Base-by-base conservation (phyloP, 2,888 invertebrate species). In the Nomada goodeniana region DNA sequence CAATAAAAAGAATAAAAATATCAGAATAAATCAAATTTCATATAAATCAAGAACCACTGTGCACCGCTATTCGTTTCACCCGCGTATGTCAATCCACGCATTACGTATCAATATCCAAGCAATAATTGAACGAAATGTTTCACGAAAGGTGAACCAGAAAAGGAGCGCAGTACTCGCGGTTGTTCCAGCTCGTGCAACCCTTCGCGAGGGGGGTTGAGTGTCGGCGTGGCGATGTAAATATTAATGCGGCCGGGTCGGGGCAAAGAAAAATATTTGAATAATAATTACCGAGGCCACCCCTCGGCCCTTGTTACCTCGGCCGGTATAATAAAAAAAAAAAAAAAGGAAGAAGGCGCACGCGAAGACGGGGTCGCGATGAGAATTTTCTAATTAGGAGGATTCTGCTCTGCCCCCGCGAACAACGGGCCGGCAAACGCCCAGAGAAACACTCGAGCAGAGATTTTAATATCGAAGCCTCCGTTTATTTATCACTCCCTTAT, bases 311-410 rank as follows among this genome's bases (percentile, higher is more conserved):
- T 87, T 88, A 79, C 23, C 15, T 23, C 83, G 81, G 79, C 79
- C 79, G 70, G 84, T 85, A 86, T 85, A 87, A 88, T 88, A 85
- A 88, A 87, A 86, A 88, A 44, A 50, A 23, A 23, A 26, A 26
- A 26, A 26, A 36, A 76, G 50, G 73, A 79, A 69, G 80, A 80
- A 71, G 72, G 77, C 80, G 85, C 73, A 77, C 82, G 87, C 85
- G 87, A 84, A 85, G 82, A 71, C 68, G 77, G 82, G 79, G 86
- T 83, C 75, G 89, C 82, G 78, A 90, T 87, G 89, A 90, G 92
- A 91, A 92, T 92, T 93, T 93, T 90, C 91, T 92, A 93, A 93
- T 93, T 93, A 93, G 91, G 88, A 91, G 88, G 89, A 91, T 91
- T 91, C 90, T 82, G 87, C 83, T 82, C 85, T 85, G 80, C 82